Evolutionary conservation across 2,797 vertebrate genomes (phyloP), one percentile per base, ranked within the genome.

Genomic region (Rousettus madagascariensis): DNA sequence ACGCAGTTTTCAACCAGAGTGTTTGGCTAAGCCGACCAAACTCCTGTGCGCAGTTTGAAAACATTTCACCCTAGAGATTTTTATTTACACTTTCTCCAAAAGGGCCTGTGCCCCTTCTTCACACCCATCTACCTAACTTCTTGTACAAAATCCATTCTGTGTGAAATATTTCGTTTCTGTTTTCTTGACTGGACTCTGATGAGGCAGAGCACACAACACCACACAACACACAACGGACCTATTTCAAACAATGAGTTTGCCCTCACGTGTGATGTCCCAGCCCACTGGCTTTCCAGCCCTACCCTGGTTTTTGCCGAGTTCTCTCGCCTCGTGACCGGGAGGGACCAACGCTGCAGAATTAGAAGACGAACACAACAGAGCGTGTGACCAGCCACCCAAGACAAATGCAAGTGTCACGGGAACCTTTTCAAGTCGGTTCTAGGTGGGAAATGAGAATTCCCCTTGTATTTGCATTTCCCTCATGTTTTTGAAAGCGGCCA

Each of bases 381-480:
- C 24, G 17, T 95, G 90, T 88, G 93, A 97, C 43, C 92, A 95
- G 94, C 97, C 96, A 97, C 90, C 96, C 93, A 91, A 97, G 96
- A 95, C 96, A 97, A 97, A 97, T 79, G 69, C 66, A 91, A 87
- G 68, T 90, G 90, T 93, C 63, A 92, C n/a, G 86, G 93, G 97
- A 97, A 97, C 86, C 53, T 74, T 97, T 95, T 94, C 96, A 97
- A 93, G 86, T 93, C 97, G 95, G 96, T 96, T 97, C 90, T 92
- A 95, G 95, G 93, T 90, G 95, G 88, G 86, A 96, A 96, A 94
- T 87, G 98, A 95, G 97, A 96, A 97, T 82, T 88, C 94, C 95
- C 24, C 69, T 86, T 63, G 68, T 92, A 90, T 97, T 97, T 98
- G 92, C 26, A 94, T 98, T 97, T 97, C 74, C 83, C 63, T 86